A percentile compares a stretch with the other conserved stretches of the same genome.
Conservation (phyloP, 2,113 vertebrate species). For the Nerophis ophidion region DNA sequence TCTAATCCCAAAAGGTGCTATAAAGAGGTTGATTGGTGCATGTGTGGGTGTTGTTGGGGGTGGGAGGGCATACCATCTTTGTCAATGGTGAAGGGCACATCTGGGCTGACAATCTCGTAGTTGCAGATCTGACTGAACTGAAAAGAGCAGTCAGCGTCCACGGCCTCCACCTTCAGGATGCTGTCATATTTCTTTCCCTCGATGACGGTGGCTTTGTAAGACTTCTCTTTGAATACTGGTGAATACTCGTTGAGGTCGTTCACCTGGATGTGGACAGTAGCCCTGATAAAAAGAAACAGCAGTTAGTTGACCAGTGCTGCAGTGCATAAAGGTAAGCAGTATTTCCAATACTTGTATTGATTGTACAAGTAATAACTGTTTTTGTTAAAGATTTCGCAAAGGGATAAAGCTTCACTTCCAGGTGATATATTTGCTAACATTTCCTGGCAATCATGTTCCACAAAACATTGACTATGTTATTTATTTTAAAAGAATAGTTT, state of each 20-base stretch:
- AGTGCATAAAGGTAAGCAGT: background rate
- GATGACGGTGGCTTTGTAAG: constrained; percentile 85
- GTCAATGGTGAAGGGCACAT: constrained; percentile 89
- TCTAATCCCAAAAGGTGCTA: background rate
- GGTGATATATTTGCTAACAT: too few relatives aligned
- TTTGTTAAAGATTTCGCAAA: too few relatives aligned
- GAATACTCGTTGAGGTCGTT: constrained; percentile 94
- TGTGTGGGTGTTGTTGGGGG: background rate
- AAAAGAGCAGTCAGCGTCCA: constrained; percentile 94
- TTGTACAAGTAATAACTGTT: too few relatives aligned
- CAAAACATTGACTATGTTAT: too few relatives aligned
- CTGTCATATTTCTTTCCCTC: constrained; percentile 85
- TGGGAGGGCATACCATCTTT: constrained; percentile 86
- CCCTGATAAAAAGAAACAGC: constrained; percentile 67
- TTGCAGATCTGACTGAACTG: constrained; percentile 99
- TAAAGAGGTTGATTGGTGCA: constrained; percentile 1
- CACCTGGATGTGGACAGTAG: constrained; percentile 95
- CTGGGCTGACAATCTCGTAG: constrained; percentile 92
- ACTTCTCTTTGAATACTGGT: constrained; percentile 93
- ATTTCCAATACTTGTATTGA: too few relatives aligned
- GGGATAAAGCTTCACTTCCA: too few relatives aligned
- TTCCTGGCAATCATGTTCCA: too few relatives aligned
- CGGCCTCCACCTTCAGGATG: constrained; percentile 87
- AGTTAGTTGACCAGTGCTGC: constrained; percentile 3
- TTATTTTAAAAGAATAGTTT: too few relatives aligned